phyloP scores from a whole-genome alignment of 2,113 vertebrate species.

The Xiphias gladius region DNA sequence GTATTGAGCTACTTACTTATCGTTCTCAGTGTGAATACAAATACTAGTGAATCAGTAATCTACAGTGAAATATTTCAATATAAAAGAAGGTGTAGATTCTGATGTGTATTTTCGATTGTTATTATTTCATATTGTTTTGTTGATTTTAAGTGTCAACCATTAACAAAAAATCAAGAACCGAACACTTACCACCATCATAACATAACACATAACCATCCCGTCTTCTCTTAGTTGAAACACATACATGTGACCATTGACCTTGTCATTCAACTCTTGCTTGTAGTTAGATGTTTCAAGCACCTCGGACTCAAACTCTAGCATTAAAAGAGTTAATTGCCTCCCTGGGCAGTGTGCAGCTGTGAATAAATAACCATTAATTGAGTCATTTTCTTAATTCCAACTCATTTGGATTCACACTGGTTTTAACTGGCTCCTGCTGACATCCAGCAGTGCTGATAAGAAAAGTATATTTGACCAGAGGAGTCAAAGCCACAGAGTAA shows the following conservation, averaged over 20 bases:
- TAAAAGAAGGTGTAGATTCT: too few relatives aligned
- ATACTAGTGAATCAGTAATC: too few relatives aligned
- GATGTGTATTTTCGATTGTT: background rate
- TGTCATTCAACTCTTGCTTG: constrained; percentile 33
- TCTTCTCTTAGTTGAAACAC: constrained; percentile 16
- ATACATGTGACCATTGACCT: constrained; percentile 37
- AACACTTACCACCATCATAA: background rate
- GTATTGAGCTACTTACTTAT: too few relatives aligned
- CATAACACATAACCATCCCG: background rate
- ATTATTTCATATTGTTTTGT: background rate
- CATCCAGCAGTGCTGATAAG: constrained; percentile 62
- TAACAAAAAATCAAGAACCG: background rate
- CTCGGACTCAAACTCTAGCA: constrained; percentile 44
- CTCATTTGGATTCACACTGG: constrained; percentile 62
- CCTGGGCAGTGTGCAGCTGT: constrained; percentile 60
- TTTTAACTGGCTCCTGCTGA: constrained; percentile 45
- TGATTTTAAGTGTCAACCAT: background rate
- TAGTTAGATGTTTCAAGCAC: constrained; percentile 31
- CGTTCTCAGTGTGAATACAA: too few relatives aligned
- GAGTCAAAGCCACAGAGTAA: constrained; percentile 58
- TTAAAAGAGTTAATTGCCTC: constrained; percentile 65
- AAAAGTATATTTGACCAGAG: constrained; percentile 73
- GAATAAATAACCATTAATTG: constrained; percentile 74
- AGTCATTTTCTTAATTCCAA: constrained; percentile 71
- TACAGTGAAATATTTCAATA: too few relatives aligned